Evolutionary conservation across 2,888 invertebrate genomes (phyloP).

Genomic region (Nymphalis polychloros): DNA sequence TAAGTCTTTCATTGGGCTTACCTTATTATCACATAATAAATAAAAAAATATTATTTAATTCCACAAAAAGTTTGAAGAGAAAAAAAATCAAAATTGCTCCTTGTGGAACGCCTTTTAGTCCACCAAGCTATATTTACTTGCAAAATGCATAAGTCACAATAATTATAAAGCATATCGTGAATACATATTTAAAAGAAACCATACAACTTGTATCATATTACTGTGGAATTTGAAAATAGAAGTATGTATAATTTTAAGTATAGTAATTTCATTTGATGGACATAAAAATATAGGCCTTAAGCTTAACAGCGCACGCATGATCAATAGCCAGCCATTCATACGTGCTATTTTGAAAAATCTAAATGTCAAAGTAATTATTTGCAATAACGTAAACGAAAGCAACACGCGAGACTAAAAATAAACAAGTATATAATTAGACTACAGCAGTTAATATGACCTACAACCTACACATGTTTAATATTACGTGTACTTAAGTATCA

Average conservation of each 20-base stretch:
- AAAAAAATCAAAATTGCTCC: not conserved
- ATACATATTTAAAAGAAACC: not conserved
- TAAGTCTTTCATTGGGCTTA: too few relatives aligned
- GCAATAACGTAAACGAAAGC: conserved; percentile 17
- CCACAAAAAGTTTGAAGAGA: not conserved
- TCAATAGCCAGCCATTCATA: conserved; percentile 42
- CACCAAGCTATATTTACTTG: not conserved
- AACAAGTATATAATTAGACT: conserved; percentile 8
- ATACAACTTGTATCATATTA: conserved; percentile 7
- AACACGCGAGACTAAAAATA: conserved; percentile 16
- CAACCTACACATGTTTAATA: conserved; percentile 6
- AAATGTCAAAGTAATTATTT: conserved; percentile 50
- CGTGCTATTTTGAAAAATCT: conserved; percentile 44
- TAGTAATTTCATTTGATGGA: conserved; percentile 29
- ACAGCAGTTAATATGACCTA: conserved; percentile 6
- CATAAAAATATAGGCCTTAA: conserved; percentile 32
- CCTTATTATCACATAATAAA: too few relatives aligned
- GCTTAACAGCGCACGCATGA: conserved; percentile 37
- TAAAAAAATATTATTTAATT: too few relatives aligned
- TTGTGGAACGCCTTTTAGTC: not conserved
- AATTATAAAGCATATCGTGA: too few relatives aligned
- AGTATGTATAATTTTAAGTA: conserved; percentile 17
- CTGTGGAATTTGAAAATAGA: conserved; percentile 14
- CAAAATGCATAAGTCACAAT: not conserved
- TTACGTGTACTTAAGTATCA: not conserved